These are phyloP conservation scores for Coracopsis vasa DNA, from an alignment of 2,113 vertebrate species.

Conservation along the genomic window DNA sequence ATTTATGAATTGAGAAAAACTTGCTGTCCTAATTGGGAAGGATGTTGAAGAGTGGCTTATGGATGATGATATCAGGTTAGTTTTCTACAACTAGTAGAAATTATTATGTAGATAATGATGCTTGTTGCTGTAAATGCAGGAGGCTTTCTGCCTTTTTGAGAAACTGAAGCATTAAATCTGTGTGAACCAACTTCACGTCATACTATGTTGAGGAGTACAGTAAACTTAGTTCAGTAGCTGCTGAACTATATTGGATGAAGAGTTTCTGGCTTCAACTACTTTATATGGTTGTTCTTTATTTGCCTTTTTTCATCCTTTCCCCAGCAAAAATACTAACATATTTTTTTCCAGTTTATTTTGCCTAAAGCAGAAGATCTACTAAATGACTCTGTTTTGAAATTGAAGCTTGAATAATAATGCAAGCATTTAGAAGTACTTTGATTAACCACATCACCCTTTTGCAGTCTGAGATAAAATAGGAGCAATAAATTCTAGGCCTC, in stretches of 20 bases:
- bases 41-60: not conserved
- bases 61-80: not conserved
- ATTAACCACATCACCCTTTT: constrained; percentile 52
- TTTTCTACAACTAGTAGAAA: not conserved
- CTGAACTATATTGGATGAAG: not conserved
- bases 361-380: constrained; percentile 57
- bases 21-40: not conserved
- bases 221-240: not conserved
- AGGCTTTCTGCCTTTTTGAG: not conserved
- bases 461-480: constrained; percentile 43
- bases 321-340: not conserved
- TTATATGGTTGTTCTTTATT: not conserved
- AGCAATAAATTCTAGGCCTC: constrained; percentile 20
- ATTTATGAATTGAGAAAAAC: not conserved
- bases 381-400: constrained; percentile 64
- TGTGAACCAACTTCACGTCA: not conserved
- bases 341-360: constrained; percentile 1
- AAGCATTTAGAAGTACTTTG: constrained; percentile 68
- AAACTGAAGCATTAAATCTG: not conserved
- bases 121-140: not conserved
- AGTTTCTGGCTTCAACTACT: not conserved
- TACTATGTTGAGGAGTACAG: not conserved
- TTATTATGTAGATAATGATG: not conserved
- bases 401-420: constrained; percentile 63
- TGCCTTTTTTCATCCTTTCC: not conserved